Evolutionary conservation across 2,888 invertebrate genomes (phyloP).

Genomic region (Trichopria drosophilae): DNA sequence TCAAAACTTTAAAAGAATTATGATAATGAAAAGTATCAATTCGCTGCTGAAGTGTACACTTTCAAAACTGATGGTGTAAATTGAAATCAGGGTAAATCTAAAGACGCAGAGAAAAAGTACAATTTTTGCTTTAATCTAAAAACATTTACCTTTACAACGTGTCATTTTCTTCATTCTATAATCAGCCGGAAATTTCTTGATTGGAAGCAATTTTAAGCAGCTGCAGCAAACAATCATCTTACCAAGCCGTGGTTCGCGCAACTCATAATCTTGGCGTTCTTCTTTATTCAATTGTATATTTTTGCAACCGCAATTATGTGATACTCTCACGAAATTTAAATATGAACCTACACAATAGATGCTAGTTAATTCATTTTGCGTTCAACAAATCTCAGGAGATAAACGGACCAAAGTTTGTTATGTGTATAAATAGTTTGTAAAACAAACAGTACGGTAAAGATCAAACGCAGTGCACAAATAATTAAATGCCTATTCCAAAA

Average conservation of each 20-base stretch:
- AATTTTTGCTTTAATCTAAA: no score
- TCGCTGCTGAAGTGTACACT: no score
- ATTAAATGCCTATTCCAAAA: no score
- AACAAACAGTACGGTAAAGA: no score
- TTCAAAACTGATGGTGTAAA: no score
- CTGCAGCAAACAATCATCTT: slow-evolving; percentile 44
- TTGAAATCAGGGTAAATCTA: no score
- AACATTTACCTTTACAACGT: slow-evolving; percentile 46
- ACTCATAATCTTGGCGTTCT: slow-evolving; percentile 32
- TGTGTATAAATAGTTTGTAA: neutral
- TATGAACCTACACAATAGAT: slow-evolving; percentile 40
- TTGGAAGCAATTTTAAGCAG: slow-evolving; percentile 46
- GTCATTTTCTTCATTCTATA: slow-evolving; percentile 44
- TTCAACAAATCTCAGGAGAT: no score
- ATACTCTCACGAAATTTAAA: slow-evolving; percentile 43
- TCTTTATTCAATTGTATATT: slow-evolving; percentile 13
- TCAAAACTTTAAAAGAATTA: no score
- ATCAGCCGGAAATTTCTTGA: slow-evolving; percentile 42
- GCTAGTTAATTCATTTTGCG: neutral
- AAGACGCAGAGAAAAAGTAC: no score
- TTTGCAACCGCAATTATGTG: slow-evolving; percentile 46
- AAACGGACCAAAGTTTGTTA: neutral
- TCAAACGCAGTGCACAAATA: no score
- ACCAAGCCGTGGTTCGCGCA: slow-evolving; percentile 41
- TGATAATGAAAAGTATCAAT: no score